These are phyloP conservation scores for Poeciliopsis turneri DNA, from an alignment of 2,797 vertebrate species.

Conservation along the genomic window DNA sequence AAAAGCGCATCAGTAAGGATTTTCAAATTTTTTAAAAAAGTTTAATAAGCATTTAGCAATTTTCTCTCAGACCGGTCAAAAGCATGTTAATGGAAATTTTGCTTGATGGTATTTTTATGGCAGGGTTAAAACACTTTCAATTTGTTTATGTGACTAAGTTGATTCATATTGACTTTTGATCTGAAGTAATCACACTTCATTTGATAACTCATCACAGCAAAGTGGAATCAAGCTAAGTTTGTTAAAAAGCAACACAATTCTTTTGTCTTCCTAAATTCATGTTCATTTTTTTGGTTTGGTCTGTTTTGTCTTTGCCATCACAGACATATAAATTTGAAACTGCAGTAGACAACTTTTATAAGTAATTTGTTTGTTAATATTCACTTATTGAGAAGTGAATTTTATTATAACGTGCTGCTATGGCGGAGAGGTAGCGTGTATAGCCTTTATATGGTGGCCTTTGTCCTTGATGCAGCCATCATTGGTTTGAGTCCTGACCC, in stretches of 20 bases:
- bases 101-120: background rate
- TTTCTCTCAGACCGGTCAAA: background rate
- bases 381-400: too few species aligned
- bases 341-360: too few species aligned
- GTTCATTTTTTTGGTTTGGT: background rate
- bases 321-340: background rate
- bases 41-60: background rate
- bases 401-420: too few species aligned
- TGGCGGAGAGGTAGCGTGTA: too few species aligned
- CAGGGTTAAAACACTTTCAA: background rate
- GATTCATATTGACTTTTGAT: background rate
- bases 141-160: background rate
- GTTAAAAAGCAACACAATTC: background rate
- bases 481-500: too few species aligned
- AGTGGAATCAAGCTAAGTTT: background rate
- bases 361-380: too few species aligned
- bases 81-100: background rate
- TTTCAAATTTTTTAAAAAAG: background rate
- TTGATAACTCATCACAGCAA: background rate
- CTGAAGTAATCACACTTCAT: background rate
- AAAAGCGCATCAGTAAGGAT: slow-evolving; percentile 35
- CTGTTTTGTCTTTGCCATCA: background rate
- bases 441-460: too few species aligned
- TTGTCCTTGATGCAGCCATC: too few species aligned
- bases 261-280: background rate